Base-by-base conservation (phyloP, 2,113 vertebrate genomes). In the Macquaria australasica region DNA sequence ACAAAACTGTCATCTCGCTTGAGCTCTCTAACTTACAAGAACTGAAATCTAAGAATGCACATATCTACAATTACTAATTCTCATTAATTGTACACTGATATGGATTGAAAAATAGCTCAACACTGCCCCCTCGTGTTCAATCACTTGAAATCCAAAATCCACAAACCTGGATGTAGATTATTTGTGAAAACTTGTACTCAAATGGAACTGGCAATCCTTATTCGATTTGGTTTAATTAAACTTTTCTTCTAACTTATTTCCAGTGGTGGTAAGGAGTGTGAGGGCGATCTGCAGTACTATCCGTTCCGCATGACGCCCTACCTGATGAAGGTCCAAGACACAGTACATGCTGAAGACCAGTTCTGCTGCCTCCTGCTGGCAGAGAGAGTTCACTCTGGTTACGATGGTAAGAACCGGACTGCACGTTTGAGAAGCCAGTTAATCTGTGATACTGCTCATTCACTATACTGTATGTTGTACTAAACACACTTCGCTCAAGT, bases 261-360 rank as follows among this genome's bases (percentile, higher is more conserved):
- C 86, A 99, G 97, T 21, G 95, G 96, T 0, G 95, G 96, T 41
- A 97, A 95, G 79, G 96, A 94, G 79, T 93, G 93, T 48, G 90
- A 95, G 85, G 94, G 94, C 1, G 94, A 96, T 66, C 88, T 96
- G 60, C 95, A 92, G 92, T 98, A 98, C 91, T 97, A 96, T 58
- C 98, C 98, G 0, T 99, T 99, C 93, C 96, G 97, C 60, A 97
- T 99, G 97, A 99, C 97, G 0, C 98, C 98, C 5, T 99, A 98
- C 91, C 95, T 97, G 89, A 97, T 97, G 96, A 97, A 97, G 94
- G 97, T 98, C 71, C 96, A 96, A 66, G 96, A 96, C 82, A 93
- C 74, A 0, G 96, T 89, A 28, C 95, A 95, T 14, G 84, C 95
- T 0, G 96, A 96, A 63, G 96, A 97, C 81, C 97, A 98, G 92